Conservation (phyloP, 1,140 invertebrate genomes). For the Hestina assimilis region DNA sequence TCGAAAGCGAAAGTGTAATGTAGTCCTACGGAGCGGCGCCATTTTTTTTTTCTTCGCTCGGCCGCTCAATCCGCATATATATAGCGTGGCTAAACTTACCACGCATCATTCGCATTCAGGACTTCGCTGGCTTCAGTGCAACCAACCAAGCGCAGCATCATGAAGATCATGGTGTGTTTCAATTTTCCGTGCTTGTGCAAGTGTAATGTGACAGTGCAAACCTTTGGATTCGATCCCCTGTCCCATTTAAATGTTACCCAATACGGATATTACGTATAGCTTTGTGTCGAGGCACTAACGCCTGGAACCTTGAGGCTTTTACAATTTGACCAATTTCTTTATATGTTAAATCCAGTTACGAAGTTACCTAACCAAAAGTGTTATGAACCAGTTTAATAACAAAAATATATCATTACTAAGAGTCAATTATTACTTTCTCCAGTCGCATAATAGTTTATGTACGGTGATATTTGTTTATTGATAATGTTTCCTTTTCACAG, state of each 20-base stretch:
- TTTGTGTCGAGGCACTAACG: not conserved
- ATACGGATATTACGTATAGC: conserved; percentile 44
- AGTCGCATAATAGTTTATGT: conserved; percentile 28
- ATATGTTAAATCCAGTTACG: conserved; percentile 8
- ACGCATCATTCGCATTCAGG: conserved; percentile 78
- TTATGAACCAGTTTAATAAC: conserved; percentile 10
- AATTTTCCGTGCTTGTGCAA: conserved; percentile 40
- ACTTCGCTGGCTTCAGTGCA: conserved; percentile 78
- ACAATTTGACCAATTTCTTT: conserved; percentile 13
- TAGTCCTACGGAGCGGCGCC: conserved; percentile 62
- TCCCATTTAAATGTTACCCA: conserved; percentile 42
- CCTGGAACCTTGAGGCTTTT: conserved; percentile 15
- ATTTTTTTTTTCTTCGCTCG: conserved; percentile 72
- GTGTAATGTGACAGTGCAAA: conserved; percentile 44
- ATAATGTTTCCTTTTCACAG: conserved; percentile 47
- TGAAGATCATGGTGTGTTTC: conserved; percentile 77
- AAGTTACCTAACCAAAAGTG: conserved; percentile 15
- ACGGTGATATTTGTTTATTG: conserved; percentile 5
- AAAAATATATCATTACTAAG: conserved; percentile 2
- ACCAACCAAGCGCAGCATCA: conserved; percentile 73
- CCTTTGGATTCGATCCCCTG: conserved; percentile 43
- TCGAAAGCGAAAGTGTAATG: conserved; percentile 77
- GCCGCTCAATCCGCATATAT: conserved; percentile 71
- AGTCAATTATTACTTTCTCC: conserved; percentile 29
- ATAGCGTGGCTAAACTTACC: conserved; percentile 64